Percentiles rank a stretch among this genome's conserved stretches.
Evolutionary conservation across 2,797 vertebrate species (phyloP).

Genomic region (Microctenopoma steveboyesi): DNA sequence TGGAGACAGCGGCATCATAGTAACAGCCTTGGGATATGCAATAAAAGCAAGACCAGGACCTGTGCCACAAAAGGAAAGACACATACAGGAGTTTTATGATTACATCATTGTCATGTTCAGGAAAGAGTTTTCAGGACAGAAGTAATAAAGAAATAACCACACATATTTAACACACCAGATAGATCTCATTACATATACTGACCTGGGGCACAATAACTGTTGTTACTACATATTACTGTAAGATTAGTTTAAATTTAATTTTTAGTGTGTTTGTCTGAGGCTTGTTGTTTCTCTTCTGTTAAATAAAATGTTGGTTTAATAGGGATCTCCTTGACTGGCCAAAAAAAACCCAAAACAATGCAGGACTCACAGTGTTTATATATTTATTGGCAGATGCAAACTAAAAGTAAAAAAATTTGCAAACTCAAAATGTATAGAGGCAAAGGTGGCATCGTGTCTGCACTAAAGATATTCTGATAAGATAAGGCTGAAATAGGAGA

Average conservation of each 20-base stretch:
- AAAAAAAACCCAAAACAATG: too few relatives aligned
- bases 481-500: slow-evolving; percentile 13
- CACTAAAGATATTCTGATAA: background rate
- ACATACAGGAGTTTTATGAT: background rate
- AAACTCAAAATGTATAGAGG: too few relatives aligned
- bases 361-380: too few relatives aligned
- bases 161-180: too few relatives aligned
- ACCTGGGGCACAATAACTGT: background rate
- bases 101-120: background rate
- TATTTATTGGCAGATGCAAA: too few relatives aligned
- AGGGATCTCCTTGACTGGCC: too few relatives aligned
- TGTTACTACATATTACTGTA: background rate
- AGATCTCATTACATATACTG: too few relatives aligned
- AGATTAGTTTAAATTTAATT: background rate
- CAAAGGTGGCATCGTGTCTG: too few relatives aligned
- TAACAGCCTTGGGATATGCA: slow-evolving; percentile 97
- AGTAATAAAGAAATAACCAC: background rate
- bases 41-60: slow-evolving; percentile 97
- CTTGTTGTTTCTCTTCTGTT: background rate
- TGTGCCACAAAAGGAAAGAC: slow-evolving; percentile 60
- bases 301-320: background rate
- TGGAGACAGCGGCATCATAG: slow-evolving; percentile 98
- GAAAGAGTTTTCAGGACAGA: background rate
- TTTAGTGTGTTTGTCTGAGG: background rate
- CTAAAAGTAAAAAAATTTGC: too few relatives aligned